Evolutionary conservation across 2,113 vertebrate genomes (phyloP).

Genomic region (Campylomormyrus tamandua): DNA sequence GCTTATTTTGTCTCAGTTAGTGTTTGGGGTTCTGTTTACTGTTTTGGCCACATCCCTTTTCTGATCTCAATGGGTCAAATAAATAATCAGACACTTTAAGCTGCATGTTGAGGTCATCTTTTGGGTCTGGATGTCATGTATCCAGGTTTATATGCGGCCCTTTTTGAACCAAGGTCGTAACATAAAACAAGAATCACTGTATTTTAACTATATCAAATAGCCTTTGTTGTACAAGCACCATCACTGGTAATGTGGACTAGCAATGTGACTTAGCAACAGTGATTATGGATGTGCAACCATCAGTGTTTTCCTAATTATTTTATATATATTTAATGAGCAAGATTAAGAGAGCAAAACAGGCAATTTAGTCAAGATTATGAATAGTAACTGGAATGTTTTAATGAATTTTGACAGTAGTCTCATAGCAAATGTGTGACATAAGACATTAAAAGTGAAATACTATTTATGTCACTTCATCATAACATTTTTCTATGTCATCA

Average conservation of each 20-base stretch:
- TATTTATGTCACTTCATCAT: not conserved
- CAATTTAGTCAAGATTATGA: not conserved
- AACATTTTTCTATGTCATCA: not conserved
- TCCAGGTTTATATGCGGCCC: no score
- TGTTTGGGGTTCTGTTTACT: no score
- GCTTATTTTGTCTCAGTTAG: no score
- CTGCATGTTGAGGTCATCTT: no score
- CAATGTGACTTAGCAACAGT: not conserved
- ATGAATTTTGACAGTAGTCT: not conserved
- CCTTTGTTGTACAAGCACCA: not conserved
- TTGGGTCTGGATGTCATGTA: no score
- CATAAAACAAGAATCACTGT: not conserved
- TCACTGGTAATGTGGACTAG: not conserved
- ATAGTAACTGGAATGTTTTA: not conserved
- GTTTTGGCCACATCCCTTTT: no score
- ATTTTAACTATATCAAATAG: not conserved
- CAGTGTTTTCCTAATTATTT: not conserved
- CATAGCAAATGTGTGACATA: not conserved
- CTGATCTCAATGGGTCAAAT: no score
- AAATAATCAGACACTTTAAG: no score
- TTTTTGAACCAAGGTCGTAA: no score
- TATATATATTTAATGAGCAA: not conserved
- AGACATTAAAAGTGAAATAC: not conserved
- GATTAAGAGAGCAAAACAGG: not conserved
- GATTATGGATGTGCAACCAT: not conserved